Conservation (phyloP, 1,140 invertebrate species). For the Macrobrachium rosenbergii region DNA sequence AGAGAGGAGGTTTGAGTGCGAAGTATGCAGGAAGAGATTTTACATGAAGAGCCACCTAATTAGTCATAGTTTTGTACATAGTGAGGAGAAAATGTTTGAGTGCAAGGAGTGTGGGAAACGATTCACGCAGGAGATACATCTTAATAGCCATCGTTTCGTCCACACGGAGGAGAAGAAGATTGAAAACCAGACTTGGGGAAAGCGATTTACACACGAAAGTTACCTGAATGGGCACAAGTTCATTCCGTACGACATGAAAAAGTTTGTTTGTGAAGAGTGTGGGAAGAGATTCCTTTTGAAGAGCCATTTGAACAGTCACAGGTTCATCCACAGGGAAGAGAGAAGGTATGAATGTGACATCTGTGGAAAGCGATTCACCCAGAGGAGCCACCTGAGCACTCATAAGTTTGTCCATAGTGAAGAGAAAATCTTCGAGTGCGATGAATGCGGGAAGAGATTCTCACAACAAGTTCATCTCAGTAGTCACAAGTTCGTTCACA, state of each 20-base stretch:
- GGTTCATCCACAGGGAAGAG: constrained; percentile 85
- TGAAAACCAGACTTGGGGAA: constrained; percentile 46
- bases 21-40: constrained; percentile 84
- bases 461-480: constrained; percentile 82
- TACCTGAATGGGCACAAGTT: constrained; percentile 90
- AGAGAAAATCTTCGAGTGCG: constrained; percentile 81
- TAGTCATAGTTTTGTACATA: constrained; percentile 47
- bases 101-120: constrained; percentile 50
- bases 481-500: constrained; percentile 67
- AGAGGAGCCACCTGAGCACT: constrained; percentile 86
- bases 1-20: constrained; percentile 88
- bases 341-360: constrained; percentile 88
- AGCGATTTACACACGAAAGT: constrained; percentile 87
- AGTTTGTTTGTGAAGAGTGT: constrained; percentile 83
- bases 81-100: constrained; percentile 47
- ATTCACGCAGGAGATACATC: constrained; percentile 53
- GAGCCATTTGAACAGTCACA: constrained; percentile 74
- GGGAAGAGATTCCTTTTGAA: constrained; percentile 90
- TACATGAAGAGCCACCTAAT: constrained; percentile 47
- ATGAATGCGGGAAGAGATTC: constrained; percentile 86
- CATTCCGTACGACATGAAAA: constrained; percentile 79
- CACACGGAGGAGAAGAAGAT: constrained; percentile 50
- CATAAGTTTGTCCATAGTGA: constrained; percentile 87
- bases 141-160: constrained; percentile 47
- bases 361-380: constrained; percentile 90